phyloP scores from a whole-genome alignment of 2,888 invertebrate genomes.

The Epirrhoe tristata region DNA sequence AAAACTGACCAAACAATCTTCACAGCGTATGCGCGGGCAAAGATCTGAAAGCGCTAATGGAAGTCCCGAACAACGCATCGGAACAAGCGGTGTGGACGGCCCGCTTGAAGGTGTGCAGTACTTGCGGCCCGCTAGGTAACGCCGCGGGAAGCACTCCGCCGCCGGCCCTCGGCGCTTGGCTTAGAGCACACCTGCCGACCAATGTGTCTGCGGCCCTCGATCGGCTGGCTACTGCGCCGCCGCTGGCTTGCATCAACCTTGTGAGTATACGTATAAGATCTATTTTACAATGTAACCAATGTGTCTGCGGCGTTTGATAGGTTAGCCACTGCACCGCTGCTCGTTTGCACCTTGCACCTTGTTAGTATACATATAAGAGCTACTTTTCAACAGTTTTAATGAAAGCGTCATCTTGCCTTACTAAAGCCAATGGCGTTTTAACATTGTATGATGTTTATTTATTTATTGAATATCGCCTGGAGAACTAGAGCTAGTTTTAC shows the following conservation, averaged over 20 bases:
- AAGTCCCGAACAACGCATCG: conserved; percentile 54
- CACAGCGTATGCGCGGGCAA: conserved; percentile 69
- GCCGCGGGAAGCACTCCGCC: conserved; percentile 57
- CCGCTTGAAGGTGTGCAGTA: conserved; percentile 70
- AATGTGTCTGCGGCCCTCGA: conserved; percentile 68
- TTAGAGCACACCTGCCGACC: conserved; percentile 69
- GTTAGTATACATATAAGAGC: background rate
- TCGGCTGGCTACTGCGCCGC: conserved; percentile 64
- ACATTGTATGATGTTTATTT: too few species aligned
- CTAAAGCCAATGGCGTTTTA: too few species aligned
- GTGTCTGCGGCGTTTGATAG: background rate
- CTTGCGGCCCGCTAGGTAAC: conserved; percentile 53
- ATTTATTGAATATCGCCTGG: too few species aligned
- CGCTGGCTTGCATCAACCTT: conserved; percentile 62
- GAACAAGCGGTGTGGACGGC: conserved; percentile 64
- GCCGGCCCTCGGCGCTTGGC: conserved; percentile 71
- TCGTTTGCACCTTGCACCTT: background rate
- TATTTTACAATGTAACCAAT: conserved; percentile 4
- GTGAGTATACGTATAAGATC: conserved; percentile 48
- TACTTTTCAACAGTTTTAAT: too few species aligned
- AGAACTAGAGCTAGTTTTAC: too few species aligned
- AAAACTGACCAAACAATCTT: background rate
- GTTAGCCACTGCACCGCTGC: background rate
- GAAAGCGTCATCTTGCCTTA: too few species aligned
- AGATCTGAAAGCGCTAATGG: conserved; percentile 66